Evolutionary conservation across 2,888 invertebrate genomes (phyloP), one percentile per base, ranked within the genome.

Genomic region (Drosophila lutescens): DNA sequence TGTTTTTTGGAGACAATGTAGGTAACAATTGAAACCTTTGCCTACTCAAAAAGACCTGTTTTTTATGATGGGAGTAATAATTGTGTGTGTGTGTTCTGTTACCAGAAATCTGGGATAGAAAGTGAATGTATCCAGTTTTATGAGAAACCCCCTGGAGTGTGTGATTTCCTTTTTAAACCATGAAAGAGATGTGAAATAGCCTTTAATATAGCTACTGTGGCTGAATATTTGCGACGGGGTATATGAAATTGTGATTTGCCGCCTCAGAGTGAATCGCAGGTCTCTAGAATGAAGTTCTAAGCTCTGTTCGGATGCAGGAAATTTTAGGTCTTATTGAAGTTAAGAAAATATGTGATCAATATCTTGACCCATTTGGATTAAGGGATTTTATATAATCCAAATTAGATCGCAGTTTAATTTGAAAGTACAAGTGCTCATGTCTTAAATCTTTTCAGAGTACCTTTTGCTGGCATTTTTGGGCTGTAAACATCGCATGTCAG

Each of bases 401-500:
- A n/a, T n/a, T n/a, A n/a, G 0, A 13, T 36, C 1, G 1, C 7
- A n/a, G 6, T n/a, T 38, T n/a, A 6, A 38, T 38, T 38, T n/a
- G 7, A 38, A 10, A 34, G 4, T 34, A 34, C 30, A 13, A 36
- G 34, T 34, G 34, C 7, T 34, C 34, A 12, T 36, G 12, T 36
- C 3, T 12, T 36, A 36, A 36, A 36, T 12, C 12, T 12, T 36
- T 12, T 36, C 2, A 4, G 12, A 36, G 12, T 36, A 12, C 12
- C 13, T 36, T 4, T 38, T 38, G n/a, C 2, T 56, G 47, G 46
- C 36, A 54, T 59, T 57, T 61, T 17, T 13, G 12, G n/a, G 46
- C 34, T 41, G 61, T 56, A 46, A 40, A n/a, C 54, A 72, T 70
- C 68, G 56, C 67, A 61, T 55, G 66, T 53, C 46, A 65, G 57